Evolutionary conservation across 2,113 vertebrate species (phyloP), one percentile per base, ranked within the genome.

Genomic region (Ramphastos sulfuratus): DNA sequence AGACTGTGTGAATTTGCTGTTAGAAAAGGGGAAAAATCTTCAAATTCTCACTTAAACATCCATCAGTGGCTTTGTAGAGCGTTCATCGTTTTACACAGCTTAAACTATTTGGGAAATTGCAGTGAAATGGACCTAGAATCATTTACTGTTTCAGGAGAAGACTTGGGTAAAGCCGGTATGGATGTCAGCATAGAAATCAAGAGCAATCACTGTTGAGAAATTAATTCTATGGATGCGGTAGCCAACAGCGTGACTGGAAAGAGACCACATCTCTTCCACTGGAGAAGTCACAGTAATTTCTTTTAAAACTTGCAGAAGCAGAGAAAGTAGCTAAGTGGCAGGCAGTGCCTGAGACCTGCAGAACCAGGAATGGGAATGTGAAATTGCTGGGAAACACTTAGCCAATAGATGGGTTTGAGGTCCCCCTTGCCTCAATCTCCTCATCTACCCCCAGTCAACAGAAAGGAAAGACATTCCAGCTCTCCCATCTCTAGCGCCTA

Each of bases 101-200:
- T 79, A 56, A 90, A 85, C 71, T 92, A 94, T 52, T 61, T 72
- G 67, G n/a, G 42, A 94, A 94, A 92, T n/a, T 23, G n/a, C 65
- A 92, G 52, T 2, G 3, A 83, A 91, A 87, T 7, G 20, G 63
- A 61, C 33, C 44, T 92, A 60, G 75, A 89, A 67, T 69, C 0
- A 64, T 88, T 50, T 78, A 85, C 15, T 67, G 14, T 69, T 92
- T 89, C 64, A 93, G 39, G 55, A 92, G 42, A 58, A 82, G 48
- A 58, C 46, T 69, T 15, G 10, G 24, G 81, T 48, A 87, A 92
- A 95, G 87, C 35, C 50, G 93, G 83, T 59, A 44, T 92, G 54
- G 74, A 42, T 73, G 92, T 58, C 25, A 74, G 64, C 76, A 82
- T 94, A 96, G 66, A 80, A 94, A 75, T 35, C 6, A 87, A 83